phyloP scores from a whole-genome alignment of 2,888 invertebrate species.

The Lasioglossum pauxillum region DNA sequence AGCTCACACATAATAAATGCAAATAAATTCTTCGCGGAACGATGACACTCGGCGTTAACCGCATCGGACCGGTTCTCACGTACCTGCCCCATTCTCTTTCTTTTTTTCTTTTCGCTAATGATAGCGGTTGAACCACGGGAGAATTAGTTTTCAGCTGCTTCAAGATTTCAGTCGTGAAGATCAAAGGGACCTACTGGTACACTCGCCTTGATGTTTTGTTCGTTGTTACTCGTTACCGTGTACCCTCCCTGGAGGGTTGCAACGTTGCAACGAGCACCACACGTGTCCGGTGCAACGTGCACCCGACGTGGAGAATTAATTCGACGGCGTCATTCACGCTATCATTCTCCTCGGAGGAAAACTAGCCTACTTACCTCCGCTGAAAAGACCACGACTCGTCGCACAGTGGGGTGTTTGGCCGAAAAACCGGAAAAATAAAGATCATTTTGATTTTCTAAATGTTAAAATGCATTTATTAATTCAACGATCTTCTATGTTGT shows the following conservation, averaged over 20 bases:
- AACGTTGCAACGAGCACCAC: conserved; percentile 24
- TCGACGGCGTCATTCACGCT: background rate
- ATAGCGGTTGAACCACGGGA: background rate
- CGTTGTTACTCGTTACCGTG: conserved; percentile 35
- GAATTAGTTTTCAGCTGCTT: conserved; percentile 1
- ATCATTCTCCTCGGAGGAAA: background rate
- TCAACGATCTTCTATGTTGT: too few species aligned
- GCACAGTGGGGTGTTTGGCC: too few species aligned
- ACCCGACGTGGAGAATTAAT: conserved; percentile 4
- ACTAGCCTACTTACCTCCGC: background rate
- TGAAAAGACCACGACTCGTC: background rate
- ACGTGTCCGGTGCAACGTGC: conserved; percentile 11
- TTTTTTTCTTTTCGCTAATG: background rate
- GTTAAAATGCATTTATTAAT: too few species aligned
- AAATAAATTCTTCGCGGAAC: conserved; percentile 14
- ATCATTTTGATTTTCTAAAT: too few species aligned
- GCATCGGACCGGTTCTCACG: background rate
- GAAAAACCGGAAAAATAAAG: too few species aligned
- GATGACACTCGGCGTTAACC: conserved; percentile 6
- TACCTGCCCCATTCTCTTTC: background rate
- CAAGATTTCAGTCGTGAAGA: background rate
- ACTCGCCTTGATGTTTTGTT: conserved; percentile 15
- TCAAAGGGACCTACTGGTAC: conserved; percentile 27
- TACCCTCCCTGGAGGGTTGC: conserved; percentile 35
- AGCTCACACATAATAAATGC: conserved; percentile 7